Base-by-base conservation (phyloP, 1,140 invertebrate species). In the Drosophila aff. region DNA sequence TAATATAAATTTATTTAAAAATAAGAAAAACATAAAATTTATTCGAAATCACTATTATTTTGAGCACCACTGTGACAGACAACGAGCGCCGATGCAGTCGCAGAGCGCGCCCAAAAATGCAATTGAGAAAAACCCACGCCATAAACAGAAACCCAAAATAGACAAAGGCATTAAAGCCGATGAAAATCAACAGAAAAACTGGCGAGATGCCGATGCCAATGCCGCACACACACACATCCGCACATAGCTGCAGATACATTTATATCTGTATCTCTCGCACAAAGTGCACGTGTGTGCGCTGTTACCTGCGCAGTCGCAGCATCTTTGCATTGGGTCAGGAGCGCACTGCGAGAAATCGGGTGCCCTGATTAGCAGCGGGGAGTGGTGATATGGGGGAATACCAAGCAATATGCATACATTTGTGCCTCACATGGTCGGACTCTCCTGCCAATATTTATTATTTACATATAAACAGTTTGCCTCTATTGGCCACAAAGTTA, bases 101-200 rank as follows among this genome's bases (percentile, higher is more conserved):
- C 66, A 72, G 64, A 82, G 76, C 81, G 81, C 71, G 57, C 77
- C 81, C 75, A 81, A 87, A 87, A 86, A 89, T 89, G 85, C 85
- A 87, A 87, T 89, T 81, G 85, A 87, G 84, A 87, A 89, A 87
- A 87, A 87, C 84, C 84, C 84, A 87, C 83, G 76, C 83, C 85
- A 82, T 80, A 86, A 76, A 85, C 76, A 76, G 73, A 85, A 79
- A 87, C 80, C 79, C 71, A 87, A 87, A 87, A 86, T 87, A 87
- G 79, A 86, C 77, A 81, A 85, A 68, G 83, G 67, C 77, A 85
- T 65, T 59, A 68, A 61, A 78, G 44, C 47, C 66, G 81, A 76
- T 57, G 63, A 87, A 71, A 79, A 81, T 84, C 77, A 72, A 83
- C 59, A 81, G 47, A 68, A 62, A 78, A 62, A 78, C 49, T 44